Base-by-base conservation (phyloP, 2,113 vertebrate species). In the Saiga tatarica region DNA sequence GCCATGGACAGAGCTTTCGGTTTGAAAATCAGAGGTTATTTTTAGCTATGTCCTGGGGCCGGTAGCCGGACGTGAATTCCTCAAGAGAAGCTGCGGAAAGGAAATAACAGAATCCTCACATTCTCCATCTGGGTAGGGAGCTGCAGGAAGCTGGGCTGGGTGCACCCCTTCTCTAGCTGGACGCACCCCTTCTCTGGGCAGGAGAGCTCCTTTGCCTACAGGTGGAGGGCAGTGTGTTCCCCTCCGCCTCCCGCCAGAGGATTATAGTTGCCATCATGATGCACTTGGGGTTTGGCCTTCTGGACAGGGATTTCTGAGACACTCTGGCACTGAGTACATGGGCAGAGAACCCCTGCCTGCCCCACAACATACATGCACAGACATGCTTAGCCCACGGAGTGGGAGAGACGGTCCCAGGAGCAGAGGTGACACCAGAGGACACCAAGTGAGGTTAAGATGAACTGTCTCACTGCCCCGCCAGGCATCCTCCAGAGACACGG, bases 21-120 rank as follows among this genome's bases (percentile, higher is more conserved):
- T 97, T 97, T 97, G 95, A 57, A 97, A 96, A 84, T 50, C 33
- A 42, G 78, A 78, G 53, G 94, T 95, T 98, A 98, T 98, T 98
- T 98, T 98, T 97, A 98, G 98, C 93, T 28, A 25, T 59, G 96
- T 97, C 97, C 98, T 96, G 93, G 93, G 93, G 95, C 97, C 74
- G 79, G 95, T 93, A 96, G 98, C 91, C 95, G 97, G 97, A 98
- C 96, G 42, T 93, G 91, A 96, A 97, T 98, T 97, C 96, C 96
- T 98, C 94, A 97, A 96, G 98, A 97, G 94, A 89, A 94, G 93
- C 88, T 12, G 17, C 2, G 21, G 89, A 97, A 90, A 97, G 98
- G 97, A 98, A 97, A 94, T 93, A 98, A 98, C 97, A 98, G 89
- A 92, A 92, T 39, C 62, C 91, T 95, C 55, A 53, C 59, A 28